Percentiles rank a stretch among this genome's conserved stretches.
Evolutionary conservation across 2,888 invertebrate species (phyloP).

Genomic region (Phalera bucephala): DNA sequence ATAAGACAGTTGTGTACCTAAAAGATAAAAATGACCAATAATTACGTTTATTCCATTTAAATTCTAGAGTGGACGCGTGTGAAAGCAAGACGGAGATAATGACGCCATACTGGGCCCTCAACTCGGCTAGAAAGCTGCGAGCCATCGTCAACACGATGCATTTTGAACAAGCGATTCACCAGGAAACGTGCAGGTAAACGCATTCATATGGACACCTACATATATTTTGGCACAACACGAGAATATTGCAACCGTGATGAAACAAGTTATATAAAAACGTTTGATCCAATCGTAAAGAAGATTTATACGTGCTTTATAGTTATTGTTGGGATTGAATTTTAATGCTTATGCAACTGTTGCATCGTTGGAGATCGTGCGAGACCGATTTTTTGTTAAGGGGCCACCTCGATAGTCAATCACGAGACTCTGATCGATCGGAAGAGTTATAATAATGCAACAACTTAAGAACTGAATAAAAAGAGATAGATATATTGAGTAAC

Average conservation of each 20-base stretch:
- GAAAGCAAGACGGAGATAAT: conserved; percentile 96
- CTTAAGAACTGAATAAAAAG: too few species aligned
- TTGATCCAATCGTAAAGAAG: neutral
- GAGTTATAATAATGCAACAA: too few species aligned
- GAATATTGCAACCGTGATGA: conserved; percentile 6
- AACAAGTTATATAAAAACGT: neutral
- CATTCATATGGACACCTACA: conserved; percentile 12
- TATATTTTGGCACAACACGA: conserved; percentile 1
- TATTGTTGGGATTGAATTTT: neutral
- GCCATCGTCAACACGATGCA: conserved; percentile 97
- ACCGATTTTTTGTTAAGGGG: too few species aligned
- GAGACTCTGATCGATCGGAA: too few species aligned
- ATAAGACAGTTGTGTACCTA: too few species aligned
- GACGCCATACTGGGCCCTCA: conserved; percentile 97
- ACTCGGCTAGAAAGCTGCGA: conserved; percentile 94
- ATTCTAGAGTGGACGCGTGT: conserved; percentile 91
- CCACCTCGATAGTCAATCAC: too few species aligned
- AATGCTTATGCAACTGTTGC: neutral
- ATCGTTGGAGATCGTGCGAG: too few species aligned
- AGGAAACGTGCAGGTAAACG: conserved; percentile 94
- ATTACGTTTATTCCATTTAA: conserved; percentile 7
- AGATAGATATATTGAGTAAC: too few species aligned
- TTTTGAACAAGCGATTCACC: conserved; percentile 97
- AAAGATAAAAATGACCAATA: too few species aligned
- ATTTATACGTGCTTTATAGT: neutral